Base-by-base conservation (phyloP, 2,113 vertebrate genomes). In the Leucopsar rothschildi region DNA sequence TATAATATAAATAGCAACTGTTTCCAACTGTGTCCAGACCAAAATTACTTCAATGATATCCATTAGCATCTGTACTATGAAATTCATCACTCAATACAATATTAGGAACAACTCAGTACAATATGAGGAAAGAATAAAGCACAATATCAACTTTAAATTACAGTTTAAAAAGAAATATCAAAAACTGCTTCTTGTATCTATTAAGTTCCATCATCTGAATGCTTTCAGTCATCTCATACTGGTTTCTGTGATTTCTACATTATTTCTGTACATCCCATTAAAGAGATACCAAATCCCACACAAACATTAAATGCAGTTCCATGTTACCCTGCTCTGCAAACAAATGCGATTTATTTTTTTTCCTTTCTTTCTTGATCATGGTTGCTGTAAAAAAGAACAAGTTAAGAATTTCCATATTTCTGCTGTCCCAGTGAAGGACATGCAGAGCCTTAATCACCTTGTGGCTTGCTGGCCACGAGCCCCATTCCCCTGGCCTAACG, bases 31-130 rank as follows among this genome's bases (percentile, higher is more conserved):
- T 33, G 20, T 56, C n/a, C 56, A 95, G 70, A 93, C 55, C 52
- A 90, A 84, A 95, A 91, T 94, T 57, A 96, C 76, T 94, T 88
- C 59, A 80, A 0, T 60, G 14, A 60, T 70, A 95, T 59, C 66
- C 16, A 37, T 90, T 91, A 66, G 85, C 86, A 95, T 87, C 66
- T 66, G 44, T 47, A 79, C 53, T 70, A 47, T 77, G 55, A 80
- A 94, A 86, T 80, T 76, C 80, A 87, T 45, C 50, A n/a, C 61
- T 40, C 47, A 87, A 27, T 81, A 53, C 31, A 60, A 9, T 53
- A 65, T 59, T 60, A 31, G 9, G 12, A 93, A 81, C 40, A 42
- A n/a, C 60, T 37, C 47, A 87, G 28, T 81, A 53, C 31, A 57
- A 8, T 53, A 65, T 59, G 56, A 31, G 9, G 12, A 93, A 81